Base-by-base conservation (phyloP, 2,888 invertebrate species). In the Lithophane leautieri region DNA sequence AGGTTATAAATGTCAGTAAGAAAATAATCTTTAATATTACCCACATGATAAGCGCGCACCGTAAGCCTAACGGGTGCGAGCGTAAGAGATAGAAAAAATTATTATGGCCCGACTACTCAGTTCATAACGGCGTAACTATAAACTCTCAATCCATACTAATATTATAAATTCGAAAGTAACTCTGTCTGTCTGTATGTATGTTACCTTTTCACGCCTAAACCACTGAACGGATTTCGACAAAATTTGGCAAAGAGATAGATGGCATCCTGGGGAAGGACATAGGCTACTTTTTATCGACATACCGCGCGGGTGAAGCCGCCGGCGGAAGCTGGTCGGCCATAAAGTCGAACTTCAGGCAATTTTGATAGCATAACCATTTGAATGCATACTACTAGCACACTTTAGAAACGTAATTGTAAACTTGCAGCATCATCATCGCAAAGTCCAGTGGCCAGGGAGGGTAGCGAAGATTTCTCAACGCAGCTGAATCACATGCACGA, bases 401-500 rank as follows among this genome's bases (percentile, higher is more conserved):
- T 16, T 19, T 28, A 12, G 4, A 22, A 56, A 66, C 8, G 16
- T 52, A 25, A 68, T 40, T 60, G 22, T 62, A 52, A 63, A 73
- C 50, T 86, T 86, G 6, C 87, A 94, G 95, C 94, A 0, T 94
- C 95, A 0, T 94, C 95, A n/a, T 94, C 95, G 0, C 92, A 94
- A 76, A 93, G 93, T 73, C 92, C 94, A 3, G 91, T 85, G n/a
- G 86, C 90, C 2, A 85, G 93, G 69, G 86, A 90, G 25, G 78
- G 73, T 1, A 79, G 78, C 42, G 90, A 92, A 70, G 88, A 93
- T 67, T 95, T 91, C 88, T 77, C 89, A 0, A 94, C 97, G 3
- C 98, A 98, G 88, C 94, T 98, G 82, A 97, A 97, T 71, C 98
- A 98, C 90, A 98, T 99, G 98, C 97, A 98, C 85, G 99, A 99